Evolutionary conservation across 2,797 vertebrate species (phyloP), one percentile per base, ranked within the genome.

Genomic region (Oreochromis mossambicus): DNA sequence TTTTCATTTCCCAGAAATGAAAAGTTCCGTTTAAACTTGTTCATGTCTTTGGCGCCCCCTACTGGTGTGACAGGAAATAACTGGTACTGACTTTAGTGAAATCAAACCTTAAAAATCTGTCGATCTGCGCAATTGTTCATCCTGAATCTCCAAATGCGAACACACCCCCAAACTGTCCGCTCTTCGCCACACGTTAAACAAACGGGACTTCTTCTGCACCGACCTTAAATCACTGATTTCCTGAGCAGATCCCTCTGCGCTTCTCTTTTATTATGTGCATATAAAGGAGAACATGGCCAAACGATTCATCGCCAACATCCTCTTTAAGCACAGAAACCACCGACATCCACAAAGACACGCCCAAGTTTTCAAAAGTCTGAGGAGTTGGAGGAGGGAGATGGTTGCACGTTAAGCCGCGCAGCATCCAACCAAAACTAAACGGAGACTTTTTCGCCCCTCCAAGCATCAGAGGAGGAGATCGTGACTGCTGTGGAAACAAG

Each of bases 361-460:
- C 92, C 86, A 82, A 89, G 61, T 89, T 92, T 91, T 80, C 17
- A 85, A 86, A 88, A 89, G 82, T 87, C 70, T 80, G 61, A 61
- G 68, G 76, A 87, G 73, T 36, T 81, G 12, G 56, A 24, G 50
- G 55, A 73, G 70, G 68, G 14, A 19, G 51, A 43, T 8, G 68
- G 29, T 13, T 56, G 26, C 8, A 36, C 5, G 6, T 84, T 51
- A 58, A 87, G 79, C 26, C 21, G 21, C 17, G 77, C 68, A 87
- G 80, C 81, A 90, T 56, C 75, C 24, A 58, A 21, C 34, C 32
- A 5, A 24, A 34, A 80, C 26, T 10, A 4, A 66, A n/a, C 7
- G 2, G 50, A 5, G n/a, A 21, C 38, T 17, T 46, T 82, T 1
- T 9, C 29, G 1, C 43, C 3, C 7, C 46, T 17, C 17, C 10